These are phyloP conservation scores for Orthonychiurus folsomi DNA, from an alignment of 2,888 invertebrate genomes.

Conservation along the genomic window DNA sequence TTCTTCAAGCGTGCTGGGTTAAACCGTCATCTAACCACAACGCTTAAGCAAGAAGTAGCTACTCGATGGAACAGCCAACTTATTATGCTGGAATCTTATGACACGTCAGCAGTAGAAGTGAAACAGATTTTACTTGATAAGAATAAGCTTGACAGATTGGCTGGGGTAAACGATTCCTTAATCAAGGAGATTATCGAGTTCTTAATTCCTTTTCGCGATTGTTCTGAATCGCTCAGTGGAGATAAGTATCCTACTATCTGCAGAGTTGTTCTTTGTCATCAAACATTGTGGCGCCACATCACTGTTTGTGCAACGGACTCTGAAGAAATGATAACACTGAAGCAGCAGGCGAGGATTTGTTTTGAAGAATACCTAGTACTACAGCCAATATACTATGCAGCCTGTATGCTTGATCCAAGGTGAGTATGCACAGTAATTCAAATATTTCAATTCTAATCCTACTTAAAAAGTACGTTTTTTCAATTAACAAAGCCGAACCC, in stretches of 20 bases:
- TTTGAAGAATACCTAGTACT: neutral
- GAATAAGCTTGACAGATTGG: neutral
- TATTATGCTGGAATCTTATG: constrained; percentile 1
- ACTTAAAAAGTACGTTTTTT: neutral
- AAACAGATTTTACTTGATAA: neutral
- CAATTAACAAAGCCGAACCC: neutral
- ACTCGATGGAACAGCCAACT: constrained; percentile 6
- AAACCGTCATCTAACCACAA: neutral
- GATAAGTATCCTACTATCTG: constrained; percentile 2
- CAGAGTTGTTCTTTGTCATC: neutral
- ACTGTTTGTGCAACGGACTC: neutral
- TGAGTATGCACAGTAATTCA: too few relatives aligned
- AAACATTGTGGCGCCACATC: neutral
- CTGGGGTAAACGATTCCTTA: neutral
- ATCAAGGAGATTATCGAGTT: neutral
- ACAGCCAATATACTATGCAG: neutral
- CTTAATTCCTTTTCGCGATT: neutral
- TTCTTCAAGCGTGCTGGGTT: neutral
- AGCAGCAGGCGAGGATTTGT: neutral
- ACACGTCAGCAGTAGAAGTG: neutral
- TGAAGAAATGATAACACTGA: neutral
- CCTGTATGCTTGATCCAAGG: constrained; percentile 8
- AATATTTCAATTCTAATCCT: too few relatives aligned
- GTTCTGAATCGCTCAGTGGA: neutral
- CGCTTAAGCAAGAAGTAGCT: neutral